A percentile compares a stretch with the other conserved stretches of the same genome.
phyloP scores from a whole-genome alignment of 2,797 vertebrate species.

The Acipenser oxyrinchus region DNA sequence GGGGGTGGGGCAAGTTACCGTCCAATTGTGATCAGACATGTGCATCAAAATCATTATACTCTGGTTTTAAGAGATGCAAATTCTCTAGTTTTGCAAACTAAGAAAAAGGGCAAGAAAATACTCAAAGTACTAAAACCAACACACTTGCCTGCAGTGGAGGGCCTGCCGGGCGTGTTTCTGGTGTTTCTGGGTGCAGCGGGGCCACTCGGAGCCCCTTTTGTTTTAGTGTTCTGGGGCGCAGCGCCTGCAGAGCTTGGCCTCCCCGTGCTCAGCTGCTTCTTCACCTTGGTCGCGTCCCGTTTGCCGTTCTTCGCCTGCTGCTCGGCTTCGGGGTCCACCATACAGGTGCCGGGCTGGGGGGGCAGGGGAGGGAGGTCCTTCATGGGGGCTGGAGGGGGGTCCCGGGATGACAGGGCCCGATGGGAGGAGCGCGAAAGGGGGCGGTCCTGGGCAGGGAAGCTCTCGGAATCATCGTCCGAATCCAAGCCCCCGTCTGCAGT shows the following conservation, averaged over 20 bases:
- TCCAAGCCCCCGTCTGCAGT: constrained; percentile 63
- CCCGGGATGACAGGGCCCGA: constrained; percentile 36
- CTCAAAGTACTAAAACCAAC: too few species aligned
- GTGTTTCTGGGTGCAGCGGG: constrained; percentile 34
- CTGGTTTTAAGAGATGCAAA: too few species aligned
- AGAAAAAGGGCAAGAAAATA: too few species aligned
- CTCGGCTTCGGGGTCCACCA: constrained; percentile 72
- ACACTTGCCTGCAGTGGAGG: constrained; percentile 38
- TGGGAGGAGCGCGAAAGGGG: constrained; percentile 21
- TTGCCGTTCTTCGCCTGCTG: constrained; percentile 35
- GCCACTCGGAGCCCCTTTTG: constrained; percentile 34
- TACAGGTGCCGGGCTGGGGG: constrained; percentile 73
- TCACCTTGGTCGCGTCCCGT: constrained; percentile 38
- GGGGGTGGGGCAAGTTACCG: too few species aligned
- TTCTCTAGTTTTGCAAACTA: too few species aligned
- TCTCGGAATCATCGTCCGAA: constrained; percentile 65
- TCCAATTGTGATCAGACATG: too few species aligned
- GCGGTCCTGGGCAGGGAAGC: constrained; percentile 38
- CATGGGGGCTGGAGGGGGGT: constrained; percentile 66
- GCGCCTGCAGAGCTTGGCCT: constrained; percentile 19
- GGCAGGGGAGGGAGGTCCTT: constrained; percentile 74
- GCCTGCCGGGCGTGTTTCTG: constrained; percentile 33
- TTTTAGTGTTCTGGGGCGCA: constrained; percentile 31
- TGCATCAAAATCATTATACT: too few species aligned
- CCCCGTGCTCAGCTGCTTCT: constrained; percentile 33